Conservation (phyloP, 2,888 invertebrate genomes). For the Drosophila kuntzei region DNA sequence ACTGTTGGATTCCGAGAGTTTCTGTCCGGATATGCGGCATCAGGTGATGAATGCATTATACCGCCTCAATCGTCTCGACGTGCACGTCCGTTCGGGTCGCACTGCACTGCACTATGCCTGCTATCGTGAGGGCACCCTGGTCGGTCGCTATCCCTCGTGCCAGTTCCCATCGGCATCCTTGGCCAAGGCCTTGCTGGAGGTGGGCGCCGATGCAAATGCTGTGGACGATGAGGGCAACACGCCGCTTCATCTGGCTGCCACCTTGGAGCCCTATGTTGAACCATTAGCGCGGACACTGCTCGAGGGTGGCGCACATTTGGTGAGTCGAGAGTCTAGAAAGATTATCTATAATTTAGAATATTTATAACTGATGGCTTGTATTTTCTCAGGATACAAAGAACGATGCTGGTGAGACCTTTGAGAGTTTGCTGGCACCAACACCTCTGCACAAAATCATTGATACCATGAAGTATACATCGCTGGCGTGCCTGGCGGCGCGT, state of each 20-base stretch:
- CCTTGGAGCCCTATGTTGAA: slow-evolving; percentile 90
- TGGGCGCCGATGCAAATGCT: slow-evolving; percentile 93
- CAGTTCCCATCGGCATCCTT: slow-evolving; percentile 90
- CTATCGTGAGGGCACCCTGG: slow-evolving; percentile 90
- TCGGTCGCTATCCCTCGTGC: slow-evolving; percentile 89
- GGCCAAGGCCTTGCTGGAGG: slow-evolving; percentile 91
- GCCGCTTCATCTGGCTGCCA: slow-evolving; percentile 93
- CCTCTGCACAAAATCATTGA: slow-evolving; percentile 89
- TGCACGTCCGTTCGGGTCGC: slow-evolving; percentile 88
- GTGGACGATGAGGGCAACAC: slow-evolving; percentile 94
- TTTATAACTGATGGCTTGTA: background rate
- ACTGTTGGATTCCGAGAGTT: slow-evolving; percentile 87
- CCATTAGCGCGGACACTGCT: slow-evolving; percentile 91
- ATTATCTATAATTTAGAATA: background rate
- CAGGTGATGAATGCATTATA: slow-evolving; percentile 91
- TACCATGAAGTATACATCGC: slow-evolving; percentile 91
- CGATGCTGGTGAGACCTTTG: slow-evolving; percentile 91
- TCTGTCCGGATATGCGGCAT: slow-evolving; percentile 86
- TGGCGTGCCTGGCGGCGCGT: slow-evolving; percentile 94
- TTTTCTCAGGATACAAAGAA: slow-evolving; percentile 88
- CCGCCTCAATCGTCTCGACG: slow-evolving; percentile 91
- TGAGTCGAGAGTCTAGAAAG: slow-evolving; percentile 50
- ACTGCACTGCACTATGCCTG: slow-evolving; percentile 94
- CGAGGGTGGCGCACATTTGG: slow-evolving; percentile 89
- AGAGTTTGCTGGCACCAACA: slow-evolving; percentile 89